phyloP scores from a whole-genome alignment of 1,140 invertebrate genomes.

The Leptinotarsa lineolata region DNA sequence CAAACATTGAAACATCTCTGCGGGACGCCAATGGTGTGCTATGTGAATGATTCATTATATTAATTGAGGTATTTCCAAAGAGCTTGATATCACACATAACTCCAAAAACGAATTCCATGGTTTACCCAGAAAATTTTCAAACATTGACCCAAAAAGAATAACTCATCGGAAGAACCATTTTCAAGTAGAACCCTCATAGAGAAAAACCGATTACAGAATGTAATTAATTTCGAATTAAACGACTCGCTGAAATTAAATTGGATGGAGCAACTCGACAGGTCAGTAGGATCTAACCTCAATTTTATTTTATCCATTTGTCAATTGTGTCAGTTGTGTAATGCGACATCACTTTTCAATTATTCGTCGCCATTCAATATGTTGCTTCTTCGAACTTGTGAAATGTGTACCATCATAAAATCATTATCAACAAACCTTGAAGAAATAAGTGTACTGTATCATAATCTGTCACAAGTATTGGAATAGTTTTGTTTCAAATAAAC shows the following conservation, averaged over 20 bases:
- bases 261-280: background rate
- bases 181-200: too few species aligned
- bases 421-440: background rate
- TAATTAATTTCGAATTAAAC: too few species aligned
- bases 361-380: background rate
- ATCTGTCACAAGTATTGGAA: background rate
- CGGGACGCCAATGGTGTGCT: too few species aligned
- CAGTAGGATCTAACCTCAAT: background rate
- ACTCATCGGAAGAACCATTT: too few species aligned
- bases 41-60: too few species aligned
- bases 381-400: background rate
- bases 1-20: too few species aligned
- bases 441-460: background rate
- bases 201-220: too few species aligned
- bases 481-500: background rate
- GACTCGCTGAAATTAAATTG: background rate
- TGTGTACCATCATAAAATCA: constrained; percentile 8
- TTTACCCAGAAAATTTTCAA: too few species aligned
- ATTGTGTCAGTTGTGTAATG: background rate
- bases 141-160: too few species aligned
- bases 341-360: constrained; percentile 6
- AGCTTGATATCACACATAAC: too few species aligned
- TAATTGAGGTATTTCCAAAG: too few species aligned
- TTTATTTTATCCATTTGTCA: constrained; percentile 4
- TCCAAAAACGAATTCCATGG: too few species aligned